Base-by-base conservation (phyloP, 2,113 vertebrate genomes). In the Onychorhynchus coronatus region DNA sequence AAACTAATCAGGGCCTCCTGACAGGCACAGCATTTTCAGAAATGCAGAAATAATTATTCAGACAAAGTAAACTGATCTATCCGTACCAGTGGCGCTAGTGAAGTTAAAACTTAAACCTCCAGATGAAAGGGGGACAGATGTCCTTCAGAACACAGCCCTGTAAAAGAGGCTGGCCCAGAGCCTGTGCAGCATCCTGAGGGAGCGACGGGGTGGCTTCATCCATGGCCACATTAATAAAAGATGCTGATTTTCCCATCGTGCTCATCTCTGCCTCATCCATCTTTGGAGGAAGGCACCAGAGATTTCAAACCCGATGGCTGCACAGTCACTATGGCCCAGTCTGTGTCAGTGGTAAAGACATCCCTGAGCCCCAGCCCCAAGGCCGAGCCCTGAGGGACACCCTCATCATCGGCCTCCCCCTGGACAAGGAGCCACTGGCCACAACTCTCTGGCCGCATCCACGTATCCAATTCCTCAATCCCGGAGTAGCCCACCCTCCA, bases 221-320 rank as follows among this genome's bases (percentile, higher is more conserved):
- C 27, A 37, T 9, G 18, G 42, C 50, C 8, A 42, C 9, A 9
- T 56, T 24, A 14, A 25, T 42, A 11, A 67, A 67, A 28, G 19
- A 27, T 37, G 37, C 31, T 50, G 25, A 46, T 74, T 59, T 74
- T 59, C 37, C 23, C 52, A 2, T 30, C 0, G 0, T 24, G 27
- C 14, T 56, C 1, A 0, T 15, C 31, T 27, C 11, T 65, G 21
- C 30, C 25, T 72, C 35, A 6, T 31, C 49, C 8, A 18, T 22
- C 1, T 0, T 0, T 0, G 37, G 52, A 56, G 21, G n/a, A 59
- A 50, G 27, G 14, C 12, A 66, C 6, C 14, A 58, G 31, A 37
- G 31, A 13, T 27, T 14, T 19, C 31, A 31, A 66, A 58, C 14
- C 22, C 9, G 17, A 14, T 5, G 31, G 52, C 35, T 58, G 31